Conservation (phyloP, 2,888 invertebrate species). For the Danaus chrysippus region DNA sequence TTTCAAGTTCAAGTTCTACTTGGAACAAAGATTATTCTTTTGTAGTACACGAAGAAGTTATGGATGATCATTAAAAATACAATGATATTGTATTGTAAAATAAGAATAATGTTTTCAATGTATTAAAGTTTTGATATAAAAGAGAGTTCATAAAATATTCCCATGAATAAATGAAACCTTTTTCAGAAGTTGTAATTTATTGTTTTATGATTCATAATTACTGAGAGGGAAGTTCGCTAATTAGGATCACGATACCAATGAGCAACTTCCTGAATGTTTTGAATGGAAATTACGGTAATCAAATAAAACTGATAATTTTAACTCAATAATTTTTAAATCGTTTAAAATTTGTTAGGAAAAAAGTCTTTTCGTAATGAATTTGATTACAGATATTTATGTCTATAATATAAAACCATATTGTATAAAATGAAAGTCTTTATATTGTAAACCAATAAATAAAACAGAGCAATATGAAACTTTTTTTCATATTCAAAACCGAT, state of each 20-base stretch:
- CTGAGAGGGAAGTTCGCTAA: slow-evolving; percentile 40
- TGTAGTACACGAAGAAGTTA: too few relatives aligned
- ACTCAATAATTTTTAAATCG: slow-evolving; percentile 26
- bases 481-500: slow-evolving; percentile 37
- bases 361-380: neutral
- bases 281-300: slow-evolving; percentile 41
- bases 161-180: slow-evolving; percentile 22
- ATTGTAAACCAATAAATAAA: too few relatives aligned
- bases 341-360: slow-evolving; percentile 12
- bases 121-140: too few relatives aligned
- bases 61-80: too few relatives aligned
- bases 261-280: slow-evolving; percentile 45
- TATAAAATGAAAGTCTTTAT: too few relatives aligned
- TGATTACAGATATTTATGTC: neutral
- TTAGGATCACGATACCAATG: slow-evolving; percentile 42
- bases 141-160: slow-evolving; percentile 12
- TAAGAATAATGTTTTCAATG: too few relatives aligned
- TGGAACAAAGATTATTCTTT: too few relatives aligned
- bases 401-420: neutral
- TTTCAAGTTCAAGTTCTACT: too few relatives aligned
- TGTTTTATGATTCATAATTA: slow-evolving; percentile 40
- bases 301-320: slow-evolving; percentile 37
- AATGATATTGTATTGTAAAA: too few relatives aligned
- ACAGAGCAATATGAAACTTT: neutral
- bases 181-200: slow-evolving; percentile 27